phyloP scores from a whole-genome alignment of 2,113 vertebrate genomes.

The Parus major region DNA sequence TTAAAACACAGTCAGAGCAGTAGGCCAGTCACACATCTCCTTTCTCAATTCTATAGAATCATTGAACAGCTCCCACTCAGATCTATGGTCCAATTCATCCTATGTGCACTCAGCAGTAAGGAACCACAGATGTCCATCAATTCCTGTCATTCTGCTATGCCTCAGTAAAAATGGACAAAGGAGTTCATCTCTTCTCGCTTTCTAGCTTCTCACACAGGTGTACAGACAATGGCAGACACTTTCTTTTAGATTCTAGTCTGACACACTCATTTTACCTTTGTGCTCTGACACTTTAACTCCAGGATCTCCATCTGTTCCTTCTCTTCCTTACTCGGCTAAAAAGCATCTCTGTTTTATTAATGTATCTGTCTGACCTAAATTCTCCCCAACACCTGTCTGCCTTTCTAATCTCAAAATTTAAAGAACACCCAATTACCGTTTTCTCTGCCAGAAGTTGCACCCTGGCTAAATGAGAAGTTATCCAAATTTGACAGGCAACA shows the following conservation, averaged over 20 bases:
- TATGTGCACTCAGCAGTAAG: not conserved
- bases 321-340: not conserved
- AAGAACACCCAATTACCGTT: not conserved
- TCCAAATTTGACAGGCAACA: not conserved
- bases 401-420: not conserved
- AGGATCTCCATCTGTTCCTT: constrained; percentile 41
- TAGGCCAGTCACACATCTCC: not conserved
- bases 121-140: not conserved
- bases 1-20: accelerated
- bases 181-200: not conserved
- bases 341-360: constrained; percentile 31
- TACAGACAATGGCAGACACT: not conserved
- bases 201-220: not conserved
- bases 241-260: not conserved
- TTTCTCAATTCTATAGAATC: not conserved
- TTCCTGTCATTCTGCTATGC: not conserved
- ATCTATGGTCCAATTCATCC: not conserved
- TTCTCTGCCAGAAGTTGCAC: not conserved
- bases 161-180: not conserved
- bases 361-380: constrained; percentile 12
- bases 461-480: not conserved
- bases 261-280: constrained; percentile 14
- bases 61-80: not conserved
- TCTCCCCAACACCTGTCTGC: constrained; percentile 10
- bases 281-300: constrained; percentile 28